A percentile compares a stretch with the other conserved stretches of the same genome.
These are phyloP conservation scores for Halictus rubicundus DNA, from an alignment of 1,140 invertebrate genomes.

Conservation along the genomic window DNA sequence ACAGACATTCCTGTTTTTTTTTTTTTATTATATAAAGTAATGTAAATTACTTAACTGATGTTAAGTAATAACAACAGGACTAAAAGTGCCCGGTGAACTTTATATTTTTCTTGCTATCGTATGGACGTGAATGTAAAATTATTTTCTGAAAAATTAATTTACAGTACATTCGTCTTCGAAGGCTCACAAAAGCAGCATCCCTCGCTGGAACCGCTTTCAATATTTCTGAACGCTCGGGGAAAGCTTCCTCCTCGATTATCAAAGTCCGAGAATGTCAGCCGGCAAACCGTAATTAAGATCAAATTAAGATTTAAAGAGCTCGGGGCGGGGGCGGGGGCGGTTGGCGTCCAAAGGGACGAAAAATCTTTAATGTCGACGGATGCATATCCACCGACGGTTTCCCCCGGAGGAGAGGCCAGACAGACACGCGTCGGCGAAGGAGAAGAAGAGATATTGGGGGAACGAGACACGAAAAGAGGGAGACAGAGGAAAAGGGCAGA, in stretches of 20 bases:
- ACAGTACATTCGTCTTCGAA: no score
- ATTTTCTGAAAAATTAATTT: no score
- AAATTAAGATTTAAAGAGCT: slow-evolving; percentile 47
- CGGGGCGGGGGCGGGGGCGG: slow-evolving; percentile 2
- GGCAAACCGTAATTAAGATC: slow-evolving; percentile 32
- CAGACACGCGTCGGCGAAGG: slow-evolving; percentile 49
- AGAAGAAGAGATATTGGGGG: slow-evolving; percentile 27
- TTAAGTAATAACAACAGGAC: no score
- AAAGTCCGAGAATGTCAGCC: neutral
- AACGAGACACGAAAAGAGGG: neutral
- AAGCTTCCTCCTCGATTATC: neutral
- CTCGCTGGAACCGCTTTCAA: neutral
- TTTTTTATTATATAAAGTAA: no score
- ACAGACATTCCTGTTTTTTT: no score
- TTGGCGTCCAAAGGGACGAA: slow-evolving; percentile 22
- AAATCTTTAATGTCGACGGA: slow-evolving; percentile 44
- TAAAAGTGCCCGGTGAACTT: no score
- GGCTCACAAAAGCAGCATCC: no score
- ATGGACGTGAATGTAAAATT: no score
- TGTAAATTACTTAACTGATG: no score
- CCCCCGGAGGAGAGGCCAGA: slow-evolving; percentile 21
- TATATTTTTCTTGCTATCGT: no score
- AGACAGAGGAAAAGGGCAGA: slow-evolving; percentile 41
- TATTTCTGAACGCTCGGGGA: neutral
- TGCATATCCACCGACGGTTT: slow-evolving; percentile 27